Conservation (phyloP, 2,888 invertebrate species). For the Dolichopus griseipennis region DNA sequence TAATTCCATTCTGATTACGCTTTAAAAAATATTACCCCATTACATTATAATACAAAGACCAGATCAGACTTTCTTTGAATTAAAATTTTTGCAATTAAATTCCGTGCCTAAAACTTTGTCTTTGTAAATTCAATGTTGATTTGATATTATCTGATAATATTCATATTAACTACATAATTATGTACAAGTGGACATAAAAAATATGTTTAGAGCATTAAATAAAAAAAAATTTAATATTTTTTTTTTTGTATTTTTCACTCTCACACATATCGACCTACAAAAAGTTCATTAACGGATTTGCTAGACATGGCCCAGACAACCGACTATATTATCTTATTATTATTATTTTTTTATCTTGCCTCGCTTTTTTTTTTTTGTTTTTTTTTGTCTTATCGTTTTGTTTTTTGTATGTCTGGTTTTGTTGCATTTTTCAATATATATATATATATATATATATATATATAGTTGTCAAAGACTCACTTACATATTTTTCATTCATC, state of each 20-base stretch:
- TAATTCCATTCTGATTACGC: no score
- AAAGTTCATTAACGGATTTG: slow-evolving; percentile 43
- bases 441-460: no score
- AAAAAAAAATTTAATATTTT: neutral
- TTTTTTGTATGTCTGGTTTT: neutral
- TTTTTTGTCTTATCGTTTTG: neutral
- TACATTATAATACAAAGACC: no score
- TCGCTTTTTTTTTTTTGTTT: neutral
- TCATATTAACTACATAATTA: no score
- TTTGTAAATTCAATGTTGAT: no score
- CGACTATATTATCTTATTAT: slow-evolving; percentile 29
- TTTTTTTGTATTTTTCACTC: slow-evolving; percentile 22
- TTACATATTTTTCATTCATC: slow-evolving; percentile 1
- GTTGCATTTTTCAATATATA: neutral
- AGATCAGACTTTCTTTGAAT: no score
- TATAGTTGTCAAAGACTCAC: neutral
- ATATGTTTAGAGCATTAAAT: neutral
- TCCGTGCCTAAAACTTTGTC: no score
- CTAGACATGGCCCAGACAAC: slow-evolving; percentile 45
- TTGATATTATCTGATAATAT: no score
- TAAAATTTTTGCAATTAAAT: no score
- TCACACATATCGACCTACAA: slow-evolving; percentile 40
- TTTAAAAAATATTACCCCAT: no score
- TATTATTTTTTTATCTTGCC: neutral
- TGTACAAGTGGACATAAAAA: neutral